These are phyloP conservation scores for Cardiocondyla obscurior DNA, from an alignment of 1,140 invertebrate genomes.

Conservation along the genomic window DNA sequence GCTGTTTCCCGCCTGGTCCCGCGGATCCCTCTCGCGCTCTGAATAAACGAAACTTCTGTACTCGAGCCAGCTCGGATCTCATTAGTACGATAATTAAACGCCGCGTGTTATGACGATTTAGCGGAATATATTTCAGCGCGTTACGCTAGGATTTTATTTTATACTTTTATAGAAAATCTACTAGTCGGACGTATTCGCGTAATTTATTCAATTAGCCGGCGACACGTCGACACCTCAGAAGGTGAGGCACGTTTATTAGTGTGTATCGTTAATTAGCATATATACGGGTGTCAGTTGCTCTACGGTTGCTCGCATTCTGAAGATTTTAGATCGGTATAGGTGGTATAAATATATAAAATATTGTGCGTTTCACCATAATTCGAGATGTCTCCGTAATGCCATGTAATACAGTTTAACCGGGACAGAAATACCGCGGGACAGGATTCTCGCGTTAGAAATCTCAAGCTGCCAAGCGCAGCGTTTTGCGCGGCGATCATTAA, in stretches of 20 bases:
- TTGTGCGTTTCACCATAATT: conserved; percentile 4
- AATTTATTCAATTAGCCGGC: too few species aligned
- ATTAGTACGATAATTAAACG: too few species aligned
- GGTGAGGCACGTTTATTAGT: too few species aligned
- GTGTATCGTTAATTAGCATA: too few species aligned
- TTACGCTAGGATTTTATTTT: too few species aligned
- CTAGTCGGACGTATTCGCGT: too few species aligned
- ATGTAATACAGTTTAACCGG: conserved; percentile 19
- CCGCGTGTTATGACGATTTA: too few species aligned
- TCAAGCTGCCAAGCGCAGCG: background rate
- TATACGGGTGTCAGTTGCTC: too few species aligned
- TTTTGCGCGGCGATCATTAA: conserved; percentile 8
- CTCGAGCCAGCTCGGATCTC: too few species aligned
- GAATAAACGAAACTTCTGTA: background rate
- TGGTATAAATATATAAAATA: conserved; percentile 4
- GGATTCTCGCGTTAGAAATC: conserved; percentile 20
- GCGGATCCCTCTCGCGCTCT: background rate
- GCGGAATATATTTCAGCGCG: too few species aligned
- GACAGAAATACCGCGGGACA: background rate
- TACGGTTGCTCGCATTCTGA: background rate
- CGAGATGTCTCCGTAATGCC: background rate
- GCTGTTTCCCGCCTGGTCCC: background rate
- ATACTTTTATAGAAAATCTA: too few species aligned
- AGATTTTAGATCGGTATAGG: background rate
- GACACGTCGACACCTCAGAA: too few species aligned